Conservation (phyloP, 2,113 vertebrate species). For the Rynchops niger region DNA sequence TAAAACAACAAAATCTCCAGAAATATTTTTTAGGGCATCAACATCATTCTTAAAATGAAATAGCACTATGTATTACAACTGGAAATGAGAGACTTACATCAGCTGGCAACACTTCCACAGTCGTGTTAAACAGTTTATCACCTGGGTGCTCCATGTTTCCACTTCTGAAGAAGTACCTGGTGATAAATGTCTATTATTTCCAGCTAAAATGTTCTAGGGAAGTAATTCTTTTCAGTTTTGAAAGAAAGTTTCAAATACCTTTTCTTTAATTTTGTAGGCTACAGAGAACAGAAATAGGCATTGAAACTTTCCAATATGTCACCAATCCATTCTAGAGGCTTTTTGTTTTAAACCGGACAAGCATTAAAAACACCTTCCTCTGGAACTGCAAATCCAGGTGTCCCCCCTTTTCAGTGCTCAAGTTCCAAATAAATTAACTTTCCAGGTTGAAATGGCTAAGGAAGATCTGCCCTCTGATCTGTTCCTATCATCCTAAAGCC, state of each 20-base stretch:
- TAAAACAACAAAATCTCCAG: neutral
- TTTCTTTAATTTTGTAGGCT: neutral
- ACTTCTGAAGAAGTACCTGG: slow-evolving; percentile 83
- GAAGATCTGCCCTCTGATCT: neutral
- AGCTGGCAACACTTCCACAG: slow-evolving; percentile 80
- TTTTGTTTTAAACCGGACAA: neutral
- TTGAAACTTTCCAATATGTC: neutral
- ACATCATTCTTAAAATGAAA: neutral
- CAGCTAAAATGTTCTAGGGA: neutral
- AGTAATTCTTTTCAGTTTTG: neutral
- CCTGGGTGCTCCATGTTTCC: slow-evolving; percentile 78
- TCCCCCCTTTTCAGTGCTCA: neutral
- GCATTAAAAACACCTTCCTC: neutral
- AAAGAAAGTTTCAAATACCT: neutral
- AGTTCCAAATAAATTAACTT: neutral
- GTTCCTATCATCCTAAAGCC: neutral
- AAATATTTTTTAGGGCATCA: neutral
- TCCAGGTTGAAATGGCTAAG: neutral
- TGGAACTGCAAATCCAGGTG: neutral
- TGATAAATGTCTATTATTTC: neutral
- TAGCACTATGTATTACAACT: neutral
- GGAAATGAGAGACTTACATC: slow-evolving; percentile 74
- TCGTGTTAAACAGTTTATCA: slow-evolving; percentile 83
- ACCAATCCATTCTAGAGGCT: neutral
- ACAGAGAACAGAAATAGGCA: neutral